Base-by-base conservation (phyloP, 2,888 invertebrate species). In the Aspidapion aeneum region DNA sequence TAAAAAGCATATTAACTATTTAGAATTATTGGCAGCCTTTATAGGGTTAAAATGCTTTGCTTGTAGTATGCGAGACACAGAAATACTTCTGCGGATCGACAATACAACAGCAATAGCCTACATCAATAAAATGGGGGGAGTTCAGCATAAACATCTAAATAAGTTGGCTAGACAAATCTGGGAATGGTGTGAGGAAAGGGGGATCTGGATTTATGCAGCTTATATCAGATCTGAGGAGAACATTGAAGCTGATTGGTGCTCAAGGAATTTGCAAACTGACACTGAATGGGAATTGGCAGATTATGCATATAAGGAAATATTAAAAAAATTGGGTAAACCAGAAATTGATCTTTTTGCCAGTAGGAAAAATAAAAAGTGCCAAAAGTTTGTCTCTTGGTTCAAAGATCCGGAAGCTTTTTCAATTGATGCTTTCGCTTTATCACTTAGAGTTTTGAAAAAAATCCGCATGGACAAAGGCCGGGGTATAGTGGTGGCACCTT, bases 391-490 rank as follows among this genome's bases (percentile, higher is more conserved):
- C 22, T 63, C 64, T 1, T 66, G 63, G 66, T 0, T 48, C 2
- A n/a, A 57, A 57, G 60, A 63, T 55, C 61, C 66, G 21, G 58
- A 55, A 1, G 18, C 55, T 21, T 18, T 61, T 63, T n/a, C n/a
- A n/a, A n/a, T n/a, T n/a, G n/a, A n/a, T n/a, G n/a, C n/a, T n/a
- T n/a, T n/a, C n/a, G n/a, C n/a, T n/a, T n/a, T n/a, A n/a, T n/a
- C n/a, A n/a, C n/a, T n/a, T n/a, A n/a, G n/a, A n/a, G n/a, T n/a
- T n/a, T n/a, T n/a, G n/a, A n/a, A n/a, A n/a, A n/a, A n/a, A n/a
- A n/a, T n/a, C n/a, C n/a, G n/a, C n/a, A n/a, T n/a, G n/a, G n/a
- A n/a, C n/a, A n/a, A n/a, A n/a, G n/a, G n/a, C n/a, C n/a, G n/a
- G n/a, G n/a, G n/a, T n/a, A n/a, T n/a, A n/a, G n/a, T n/a, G n/a